Base-by-base conservation (phyloP, 2,113 vertebrate genomes). In the Oriolus oriolus region DNA sequence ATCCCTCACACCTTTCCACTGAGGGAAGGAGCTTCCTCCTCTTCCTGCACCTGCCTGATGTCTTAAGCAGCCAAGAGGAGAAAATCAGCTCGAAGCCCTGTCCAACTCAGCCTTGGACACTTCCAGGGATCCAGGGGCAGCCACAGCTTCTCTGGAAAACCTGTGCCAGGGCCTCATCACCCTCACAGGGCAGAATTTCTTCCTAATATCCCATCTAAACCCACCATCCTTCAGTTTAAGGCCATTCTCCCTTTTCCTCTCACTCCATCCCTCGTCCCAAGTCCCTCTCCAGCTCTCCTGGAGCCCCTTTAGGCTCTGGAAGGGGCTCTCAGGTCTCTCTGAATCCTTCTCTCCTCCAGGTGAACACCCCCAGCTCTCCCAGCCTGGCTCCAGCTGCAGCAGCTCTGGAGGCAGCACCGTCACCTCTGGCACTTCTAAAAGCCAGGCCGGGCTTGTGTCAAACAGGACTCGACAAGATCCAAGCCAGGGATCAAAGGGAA, bases 1-100 rank as follows among this genome's bases (percentile, higher is more conserved):
- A 45, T 30, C 13, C 52, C 10, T 28, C 9, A 1, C 0, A 1
- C 5, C 9, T 3, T 53, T 28, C 28, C 13, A 8, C n/a, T 2
- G 11, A 41, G 23, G 45, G 35, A 60, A 65, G 30, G 68, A 70
- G 30, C 7, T 33, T 70, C 50, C 16, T 70, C 26, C 65, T 84
- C 68, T 54, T 68, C 68, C 41, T 68, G 37, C 14, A 8, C 7
- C 24, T 79, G 30, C 16, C 71, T 49, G 47, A 15, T 21, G 6
- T 11, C 33, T 63, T 42, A 9, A 63, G 52, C 61, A 76, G 39
- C 21, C 22, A 60, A 54, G 11, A 79, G 28, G 6, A 4, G 57
- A 68, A 83, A 76, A 22, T 16, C 35, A 68, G 53, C 39, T 54
- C 26, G 16, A 53, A 54, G 14, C 14, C 4, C 31, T 15, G 19